Evolutionary conservation across 2,888 invertebrate genomes (phyloP).

Genomic region (Metopia argyrocephala): DNA sequence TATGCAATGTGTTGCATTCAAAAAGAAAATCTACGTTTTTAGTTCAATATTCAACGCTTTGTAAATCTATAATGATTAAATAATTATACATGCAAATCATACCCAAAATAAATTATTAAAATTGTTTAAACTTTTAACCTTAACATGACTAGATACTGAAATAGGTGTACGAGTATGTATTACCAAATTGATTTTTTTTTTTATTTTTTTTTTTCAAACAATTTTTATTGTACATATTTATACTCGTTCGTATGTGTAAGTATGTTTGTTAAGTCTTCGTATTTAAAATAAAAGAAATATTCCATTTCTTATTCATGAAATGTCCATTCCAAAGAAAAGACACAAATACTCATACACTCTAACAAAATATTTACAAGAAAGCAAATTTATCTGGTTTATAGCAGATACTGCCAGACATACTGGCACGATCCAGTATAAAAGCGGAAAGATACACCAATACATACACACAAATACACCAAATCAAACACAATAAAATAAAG

Average conservation of each 20-base stretch:
- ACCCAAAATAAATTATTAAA: neutral
- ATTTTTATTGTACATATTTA: neutral
- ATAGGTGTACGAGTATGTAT: neutral
- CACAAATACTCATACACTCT: conserved; percentile 16
- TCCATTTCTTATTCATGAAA: neutral
- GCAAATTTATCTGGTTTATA: conserved; percentile 76
- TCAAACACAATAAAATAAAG: neutral
- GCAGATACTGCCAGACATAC: conserved; percentile 72
- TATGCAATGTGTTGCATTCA: too few species aligned
- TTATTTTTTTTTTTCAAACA: neutral
- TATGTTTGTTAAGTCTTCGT: neutral
- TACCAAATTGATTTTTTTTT: neutral
- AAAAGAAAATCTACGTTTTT: too few species aligned
- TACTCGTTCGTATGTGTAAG: neutral
- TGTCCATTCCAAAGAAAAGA: conserved; percentile 23
- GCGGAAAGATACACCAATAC: conserved; percentile 60
- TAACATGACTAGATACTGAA: neutral
- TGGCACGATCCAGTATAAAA: conserved; percentile 75
- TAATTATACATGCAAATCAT: neutral
- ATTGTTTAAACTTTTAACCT: neutral
- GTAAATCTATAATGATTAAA: neutral
- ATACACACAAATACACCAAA: neutral
- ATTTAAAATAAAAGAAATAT: neutral
- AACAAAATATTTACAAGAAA: conserved; percentile 61
- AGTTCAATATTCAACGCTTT: too few species aligned